Base-by-base conservation (phyloP, 2,888 invertebrate species). In the Shargacucullia verbasci region DNA sequence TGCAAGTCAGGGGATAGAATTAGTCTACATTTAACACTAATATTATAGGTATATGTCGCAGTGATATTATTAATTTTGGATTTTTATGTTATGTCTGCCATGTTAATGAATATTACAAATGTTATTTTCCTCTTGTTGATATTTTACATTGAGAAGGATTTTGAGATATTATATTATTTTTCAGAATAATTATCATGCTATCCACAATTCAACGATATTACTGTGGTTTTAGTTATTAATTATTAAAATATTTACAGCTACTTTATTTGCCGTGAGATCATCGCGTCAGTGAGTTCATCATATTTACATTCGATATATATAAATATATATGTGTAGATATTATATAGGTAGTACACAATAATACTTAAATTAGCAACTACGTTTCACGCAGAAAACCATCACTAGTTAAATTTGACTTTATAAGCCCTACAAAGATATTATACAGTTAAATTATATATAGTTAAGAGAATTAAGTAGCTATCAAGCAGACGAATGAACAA, bases 241-340 rank as follows among this genome's bases (percentile, higher is more conserved):
- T 31, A 33, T 11, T 29, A 52, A 31, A 53, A 6, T 66, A 66
- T 67, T 39, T 67, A 67, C 66, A 67, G 35, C 66, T 67, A 67
- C 45, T 33, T 49, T 56, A 61, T 68, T 67, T 67, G 48, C 68
- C 38, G 66, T 67, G 62, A 67, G 66, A 67, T 68, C 66, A 61
- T 67, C 66, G 66, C 66, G 62, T 67, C 48, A 15, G 52, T 29
- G 61, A 61, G 57, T 67, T 56, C 62, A 60, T 56, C 25, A 61
- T 68, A 67, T 67, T 56, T 68, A 67, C 66, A 67, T 67, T 37
- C n/a, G n/a, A n/a, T n/a, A n/a, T 57, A 56, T 48, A 37, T 47
- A 44, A 54, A 15, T 15, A 38, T 29, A 39, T 6, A n/a, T n/a
- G n/a, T n/a, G n/a, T n/a, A n/a, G n/a, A n/a, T n/a, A n/a, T n/a